Evolutionary conservation across 2,113 vertebrate genomes (phyloP).

Genomic region (Pungitius pungitius): DNA sequence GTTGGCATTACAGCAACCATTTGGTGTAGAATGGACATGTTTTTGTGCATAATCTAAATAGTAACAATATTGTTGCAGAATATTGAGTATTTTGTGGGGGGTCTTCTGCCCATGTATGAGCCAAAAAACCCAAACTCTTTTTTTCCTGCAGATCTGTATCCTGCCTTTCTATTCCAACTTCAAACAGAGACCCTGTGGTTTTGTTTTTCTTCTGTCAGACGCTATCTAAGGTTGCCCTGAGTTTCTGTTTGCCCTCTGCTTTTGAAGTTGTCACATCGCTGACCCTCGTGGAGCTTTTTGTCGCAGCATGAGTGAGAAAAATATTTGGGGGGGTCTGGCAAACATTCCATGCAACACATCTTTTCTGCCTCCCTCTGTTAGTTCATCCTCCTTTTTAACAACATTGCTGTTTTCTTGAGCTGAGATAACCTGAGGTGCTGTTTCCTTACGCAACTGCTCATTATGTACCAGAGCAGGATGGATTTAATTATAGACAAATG

Average conservation of each 20-base stretch:
- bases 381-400: not conserved
- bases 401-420: not conserved
- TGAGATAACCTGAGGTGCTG: slow-evolving; percentile 6
- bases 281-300: slow-evolving; percentile 44
- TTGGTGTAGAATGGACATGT: not conserved
- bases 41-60: not conserved
- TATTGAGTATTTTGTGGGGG: too few species aligned
- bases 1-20: not conserved
- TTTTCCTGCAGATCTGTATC: not conserved
- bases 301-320: slow-evolving; percentile 48
- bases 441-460: slow-evolving; percentile 5
- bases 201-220: slow-evolving; percentile 50
- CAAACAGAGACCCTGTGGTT: slow-evolving; percentile 45
- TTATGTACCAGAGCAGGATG: not conserved
- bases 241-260: slow-evolving; percentile 40
- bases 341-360: slow-evolving; percentile 3
- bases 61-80: not conserved
- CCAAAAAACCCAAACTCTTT: slow-evolving; percentile 6
- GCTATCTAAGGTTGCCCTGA: slow-evolving; percentile 38
- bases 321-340: slow-evolving; percentile 25
- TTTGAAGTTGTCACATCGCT: slow-evolving; percentile 22
- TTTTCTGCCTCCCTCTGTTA: slow-evolving; percentile 1
- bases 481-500: not conserved
- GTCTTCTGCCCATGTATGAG: not conserved
- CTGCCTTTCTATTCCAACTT: slow-evolving; percentile 30